Base-by-base conservation (phyloP, 1,140 invertebrate genomes). In the Leptopilina clavipes region DNA sequence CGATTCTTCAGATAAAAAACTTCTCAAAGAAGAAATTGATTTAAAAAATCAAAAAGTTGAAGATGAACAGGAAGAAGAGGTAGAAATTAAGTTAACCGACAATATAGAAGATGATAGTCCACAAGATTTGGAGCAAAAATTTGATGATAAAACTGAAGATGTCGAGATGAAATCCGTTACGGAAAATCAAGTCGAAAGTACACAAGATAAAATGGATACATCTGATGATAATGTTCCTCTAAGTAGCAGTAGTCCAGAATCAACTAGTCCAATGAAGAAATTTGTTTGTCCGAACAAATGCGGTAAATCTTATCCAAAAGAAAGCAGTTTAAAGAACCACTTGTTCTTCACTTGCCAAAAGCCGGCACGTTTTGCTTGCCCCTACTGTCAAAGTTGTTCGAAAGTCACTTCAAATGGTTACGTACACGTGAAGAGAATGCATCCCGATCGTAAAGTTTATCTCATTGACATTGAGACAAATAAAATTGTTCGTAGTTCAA, bases 271-370 rank as follows among this genome's bases (percentile, higher is more conserved):
- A 65, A 1, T 8, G 25, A 65, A 22, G 11, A 65, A 65, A 65
- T 65, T 65, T 11, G 3, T 22, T 7, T 65, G 59, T 31, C 59
- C 59, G 1, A 65, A 65, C 5, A 65, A 65, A n/a, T 65, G 59
- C 11, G 59, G 59, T 0, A 65, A 31, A 31, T 65, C 19, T 3
- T 65, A 65, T 6, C 14, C 22, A 14, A 65, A 65, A n/a, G 3
- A 25, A 12, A 37, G 6, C 3, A 65, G 85, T 89, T 43, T 81
- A 12, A 65, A 31, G 12, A 65, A 90, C 44, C 92, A 93, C 71
- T 75, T 91, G 76, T 88, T 89, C 44, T 89, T 77, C 70, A 87
- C 86, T 37, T 92, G 91, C 2, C 80, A 86, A 54, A 85, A 86
- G 25, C 88, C 88, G 0, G 14, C 2, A 31, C 84, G 86, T 59